Evolutionary conservation across 2,113 vertebrate species (phyloP), one percentile per base, ranked within the genome.

Genomic region (Genyomyrus donnyi): DNA sequence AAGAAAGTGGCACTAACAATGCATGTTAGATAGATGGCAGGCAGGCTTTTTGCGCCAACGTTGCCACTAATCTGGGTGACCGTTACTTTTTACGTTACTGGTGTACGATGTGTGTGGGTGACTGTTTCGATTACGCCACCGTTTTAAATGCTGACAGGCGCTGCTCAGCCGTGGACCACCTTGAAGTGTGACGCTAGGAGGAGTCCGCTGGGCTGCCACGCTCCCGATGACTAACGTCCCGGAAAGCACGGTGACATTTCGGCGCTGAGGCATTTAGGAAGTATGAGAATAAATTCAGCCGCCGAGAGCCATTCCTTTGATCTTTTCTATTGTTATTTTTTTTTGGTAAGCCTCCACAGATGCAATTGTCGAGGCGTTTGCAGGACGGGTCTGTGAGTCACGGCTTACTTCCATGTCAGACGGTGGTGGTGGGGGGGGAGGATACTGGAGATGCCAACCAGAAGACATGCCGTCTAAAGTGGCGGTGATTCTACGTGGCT

Each of bases 241-340:
- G 24, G 56, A 88, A 88, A 62, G n/a, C 46, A 87, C 17, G 17
- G 86, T 53, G 86, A 58, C 86, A 87, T 87, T 62, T 46, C 31
- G 8, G 9, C 3, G 6, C 31, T 39, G 49, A n/a, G 49, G 87
- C 52, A 62, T 58, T 88, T 62, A 88, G 56, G 35, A 58, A 88
- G 35, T 7, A 66, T 66, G n/a, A 19, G 35, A 39, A 87, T 50
- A 53, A 52, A 53, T 39, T 24, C 49, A 53, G 86, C 49, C 27
- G 27, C 49, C 84, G 48, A n/a, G 11, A 86, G 84, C 84, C 45
- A 27, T 86, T 49, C 45, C 35, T 80, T 80, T 80, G 35, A 39
- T 42, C 17, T 39, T 80, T 19, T 42, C 35, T 19, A 39, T 80
- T 42, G 62, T 70, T 70, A 0, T 70, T 85, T 46, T 42, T 11